Conservation (phyloP, 2,888 invertebrate genomes). For the Apodemia mormo region DNA sequence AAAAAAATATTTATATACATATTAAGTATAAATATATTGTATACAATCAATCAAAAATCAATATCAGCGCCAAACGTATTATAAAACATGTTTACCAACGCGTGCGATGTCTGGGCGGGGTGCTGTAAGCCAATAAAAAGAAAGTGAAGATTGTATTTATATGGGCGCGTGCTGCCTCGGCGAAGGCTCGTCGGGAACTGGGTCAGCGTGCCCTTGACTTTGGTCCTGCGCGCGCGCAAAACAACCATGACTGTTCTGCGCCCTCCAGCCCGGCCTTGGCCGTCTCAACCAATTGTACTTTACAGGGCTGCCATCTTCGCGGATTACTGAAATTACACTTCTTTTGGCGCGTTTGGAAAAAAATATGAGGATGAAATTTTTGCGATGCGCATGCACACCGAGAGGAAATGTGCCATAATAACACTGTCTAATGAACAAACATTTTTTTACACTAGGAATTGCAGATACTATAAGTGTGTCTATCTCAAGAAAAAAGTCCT, state of each 20-base stretch:
- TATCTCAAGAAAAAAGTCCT: no score
- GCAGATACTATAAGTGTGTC: no score
- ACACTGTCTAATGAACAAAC: no score
- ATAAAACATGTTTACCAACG: not conserved
- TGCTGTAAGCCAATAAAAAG: conserved; percentile 23
- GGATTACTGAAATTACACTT: not conserved
- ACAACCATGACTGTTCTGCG: conserved; percentile 32
- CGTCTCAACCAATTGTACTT: conserved; percentile 39
- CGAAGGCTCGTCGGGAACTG: conserved; percentile 62
- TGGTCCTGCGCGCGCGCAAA: conserved; percentile 40
- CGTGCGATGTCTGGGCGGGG: conserved; percentile 19
- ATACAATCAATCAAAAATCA: not conserved
- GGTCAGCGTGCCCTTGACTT: conserved; percentile 68
- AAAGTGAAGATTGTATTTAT: conserved; percentile 29
- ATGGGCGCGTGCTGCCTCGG: conserved; percentile 47
- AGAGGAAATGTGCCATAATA: no score
- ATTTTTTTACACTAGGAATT: no score
- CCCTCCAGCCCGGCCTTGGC: conserved; percentile 41
- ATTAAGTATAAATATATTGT: no score
- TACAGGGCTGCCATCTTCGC: conserved; percentile 22
- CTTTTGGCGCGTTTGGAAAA: no score
- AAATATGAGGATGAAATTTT: no score
- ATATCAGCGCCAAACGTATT: not conserved
- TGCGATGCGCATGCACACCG: no score
- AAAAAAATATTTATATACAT: no score